Evolutionary conservation across 2,797 vertebrate species (phyloP).

Genomic region (Xerus rutilus): DNA sequence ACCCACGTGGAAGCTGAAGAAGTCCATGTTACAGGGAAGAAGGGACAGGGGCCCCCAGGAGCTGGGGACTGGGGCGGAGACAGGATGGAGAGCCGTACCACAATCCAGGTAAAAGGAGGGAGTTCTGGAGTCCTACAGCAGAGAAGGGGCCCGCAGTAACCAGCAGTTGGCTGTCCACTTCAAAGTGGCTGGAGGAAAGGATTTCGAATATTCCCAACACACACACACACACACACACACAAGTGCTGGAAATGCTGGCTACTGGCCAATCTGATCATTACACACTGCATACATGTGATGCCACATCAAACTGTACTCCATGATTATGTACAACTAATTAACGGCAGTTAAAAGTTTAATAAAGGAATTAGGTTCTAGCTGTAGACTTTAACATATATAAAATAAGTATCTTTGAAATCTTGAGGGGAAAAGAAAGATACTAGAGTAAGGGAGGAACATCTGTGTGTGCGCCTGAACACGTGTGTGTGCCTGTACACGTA

Average conservation of each 20-base stretch:
- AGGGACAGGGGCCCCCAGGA: neutral
- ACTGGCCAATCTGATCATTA: neutral
- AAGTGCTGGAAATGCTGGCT: too few species aligned
- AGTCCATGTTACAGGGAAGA: neutral
- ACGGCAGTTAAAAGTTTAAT: neutral
- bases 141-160: too few species aligned
- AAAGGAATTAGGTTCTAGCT: neutral
- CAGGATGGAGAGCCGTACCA: neutral
- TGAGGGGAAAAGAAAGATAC: neutral
- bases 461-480: neutral
- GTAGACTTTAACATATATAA: neutral
- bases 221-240: neutral
- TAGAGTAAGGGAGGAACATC: neutral
- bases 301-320: neutral
- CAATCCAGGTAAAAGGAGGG: neutral
- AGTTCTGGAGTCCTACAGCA: neutral
- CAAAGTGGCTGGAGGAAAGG: neutral
- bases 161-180: too few species aligned
- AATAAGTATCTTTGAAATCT: neutral
- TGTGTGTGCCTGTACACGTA: fast-evolving
- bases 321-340: too few species aligned
- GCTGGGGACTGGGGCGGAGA: neutral
- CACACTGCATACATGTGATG: neutral
- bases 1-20: too few species aligned
- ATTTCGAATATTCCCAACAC: neutral